Evolutionary conservation across 2,888 invertebrate species (phyloP).

Genomic region (Mamestra brassicae): DNA sequence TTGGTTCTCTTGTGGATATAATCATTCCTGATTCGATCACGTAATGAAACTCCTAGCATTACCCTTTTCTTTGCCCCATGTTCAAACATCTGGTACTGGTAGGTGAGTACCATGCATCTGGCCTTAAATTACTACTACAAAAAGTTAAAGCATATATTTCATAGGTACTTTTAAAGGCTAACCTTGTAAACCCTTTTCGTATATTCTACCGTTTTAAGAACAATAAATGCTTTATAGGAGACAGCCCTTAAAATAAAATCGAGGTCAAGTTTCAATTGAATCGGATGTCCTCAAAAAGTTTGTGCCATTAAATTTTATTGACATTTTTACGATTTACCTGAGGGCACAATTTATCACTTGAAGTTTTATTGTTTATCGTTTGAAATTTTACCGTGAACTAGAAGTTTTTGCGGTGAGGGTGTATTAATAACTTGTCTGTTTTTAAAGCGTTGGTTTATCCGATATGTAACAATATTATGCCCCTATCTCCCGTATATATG

Average conservation of each 20-base stretch:
- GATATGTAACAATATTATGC: neutral
- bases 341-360: constrained; percentile 41
- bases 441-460: neutral
- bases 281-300: constrained; percentile 57
- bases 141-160: no score
- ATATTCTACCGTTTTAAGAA: neutral
- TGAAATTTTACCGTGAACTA: constrained; percentile 1
- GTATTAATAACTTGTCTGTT: neutral
- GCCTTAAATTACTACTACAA: no score
- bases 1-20: no score
- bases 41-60: no score
- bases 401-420: neutral
- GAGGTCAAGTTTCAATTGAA: constrained; percentile 67
- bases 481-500: neutral
- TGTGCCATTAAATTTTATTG: constrained; percentile 55
- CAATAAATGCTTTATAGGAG: neutral
- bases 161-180: no score
- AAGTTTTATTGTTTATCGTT: constrained; percentile 38
- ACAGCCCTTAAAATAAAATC: constrained; percentile 51
- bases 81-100: no score
- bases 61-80: no score
- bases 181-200: neutral
- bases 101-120: no score
- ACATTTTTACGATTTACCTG: constrained; percentile 48
- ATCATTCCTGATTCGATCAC: no score